Percentiles rank a stretch among this genome's conserved stretches.
phyloP scores from a whole-genome alignment of 2,797 vertebrate species.

The Todus mexicanus region DNA sequence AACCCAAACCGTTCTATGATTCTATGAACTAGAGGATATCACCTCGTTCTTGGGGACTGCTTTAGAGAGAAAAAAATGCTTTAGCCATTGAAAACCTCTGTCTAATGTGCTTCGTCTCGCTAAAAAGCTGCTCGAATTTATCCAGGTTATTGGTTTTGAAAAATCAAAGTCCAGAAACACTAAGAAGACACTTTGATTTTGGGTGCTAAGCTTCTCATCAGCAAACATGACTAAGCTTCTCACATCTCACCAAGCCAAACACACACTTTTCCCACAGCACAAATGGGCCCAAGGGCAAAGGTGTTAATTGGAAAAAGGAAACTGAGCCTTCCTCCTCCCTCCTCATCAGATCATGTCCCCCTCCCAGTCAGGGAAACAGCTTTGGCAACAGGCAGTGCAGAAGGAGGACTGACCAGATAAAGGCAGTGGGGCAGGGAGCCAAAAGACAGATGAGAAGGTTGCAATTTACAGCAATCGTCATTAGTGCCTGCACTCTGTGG shows the following conservation, averaged over 20 bases:
- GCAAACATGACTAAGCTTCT: not conserved
- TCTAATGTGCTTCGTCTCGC: not conserved
- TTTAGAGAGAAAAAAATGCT: not conserved
- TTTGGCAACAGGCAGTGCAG: not conserved
- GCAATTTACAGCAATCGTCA: not conserved
- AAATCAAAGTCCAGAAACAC: not conserved
- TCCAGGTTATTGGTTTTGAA: not conserved
- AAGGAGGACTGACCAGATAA: not conserved
- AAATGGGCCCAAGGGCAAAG: not conserved
- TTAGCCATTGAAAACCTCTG: not conserved
- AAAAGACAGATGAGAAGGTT: not conserved
- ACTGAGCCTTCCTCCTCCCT: not conserved
- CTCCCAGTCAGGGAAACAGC: not conserved
- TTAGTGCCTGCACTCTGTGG: not conserved
- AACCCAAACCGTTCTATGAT: not conserved
- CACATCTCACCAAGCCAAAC: not conserved
- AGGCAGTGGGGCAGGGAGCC: not conserved
- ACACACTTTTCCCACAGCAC: not conserved
- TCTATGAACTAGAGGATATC: not conserved
- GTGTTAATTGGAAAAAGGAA: not conserved
- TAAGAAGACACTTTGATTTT: not conserved
- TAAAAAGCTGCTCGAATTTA: not conserved
- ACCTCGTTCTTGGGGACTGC: not conserved
- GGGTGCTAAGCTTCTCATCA: not conserved
- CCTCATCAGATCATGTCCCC: not conserved